Conservation (phyloP, 2,888 invertebrate species). For the Xylota sylvarum region DNA sequence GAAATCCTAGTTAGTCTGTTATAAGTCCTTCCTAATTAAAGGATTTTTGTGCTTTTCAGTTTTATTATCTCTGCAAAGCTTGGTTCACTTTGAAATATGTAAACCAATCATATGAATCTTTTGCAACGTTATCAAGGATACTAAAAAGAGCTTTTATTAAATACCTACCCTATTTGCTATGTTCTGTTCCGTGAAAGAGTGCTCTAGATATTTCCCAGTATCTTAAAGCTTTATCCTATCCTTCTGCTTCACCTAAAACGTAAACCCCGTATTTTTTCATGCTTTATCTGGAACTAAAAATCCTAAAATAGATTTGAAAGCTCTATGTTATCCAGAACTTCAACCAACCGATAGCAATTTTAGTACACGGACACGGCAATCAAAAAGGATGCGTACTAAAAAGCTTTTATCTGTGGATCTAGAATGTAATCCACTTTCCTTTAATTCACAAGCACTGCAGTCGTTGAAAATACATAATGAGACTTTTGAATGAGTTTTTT, state of each 20-base stretch:
- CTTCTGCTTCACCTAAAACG: neutral
- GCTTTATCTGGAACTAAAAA: neutral
- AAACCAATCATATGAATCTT: no score
- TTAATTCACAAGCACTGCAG: neutral
- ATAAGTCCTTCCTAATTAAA: no score
- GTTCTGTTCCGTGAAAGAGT: neutral
- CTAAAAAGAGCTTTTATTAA: no score
- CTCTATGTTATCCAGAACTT: neutral
- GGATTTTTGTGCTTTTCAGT: no score
- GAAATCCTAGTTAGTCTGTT: no score
- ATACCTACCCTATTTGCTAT: no score
- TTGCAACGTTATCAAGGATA: no score
- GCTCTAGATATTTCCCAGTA: neutral
- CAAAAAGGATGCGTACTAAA: neutral
- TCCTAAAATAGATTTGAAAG: no score
- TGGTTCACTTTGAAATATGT: no score
- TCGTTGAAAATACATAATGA: neutral
- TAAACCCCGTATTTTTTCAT: neutral
- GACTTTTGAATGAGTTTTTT: neutral
- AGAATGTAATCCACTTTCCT: neutral
- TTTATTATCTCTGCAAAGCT: neutral
- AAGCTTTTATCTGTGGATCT: slow-evolving; percentile 3
- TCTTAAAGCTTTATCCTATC: neutral
- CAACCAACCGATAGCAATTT: neutral
- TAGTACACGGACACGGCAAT: no score